Evolutionary conservation across 1,140 invertebrate genomes (phyloP).

Genomic region (Ladona fulva): DNA sequence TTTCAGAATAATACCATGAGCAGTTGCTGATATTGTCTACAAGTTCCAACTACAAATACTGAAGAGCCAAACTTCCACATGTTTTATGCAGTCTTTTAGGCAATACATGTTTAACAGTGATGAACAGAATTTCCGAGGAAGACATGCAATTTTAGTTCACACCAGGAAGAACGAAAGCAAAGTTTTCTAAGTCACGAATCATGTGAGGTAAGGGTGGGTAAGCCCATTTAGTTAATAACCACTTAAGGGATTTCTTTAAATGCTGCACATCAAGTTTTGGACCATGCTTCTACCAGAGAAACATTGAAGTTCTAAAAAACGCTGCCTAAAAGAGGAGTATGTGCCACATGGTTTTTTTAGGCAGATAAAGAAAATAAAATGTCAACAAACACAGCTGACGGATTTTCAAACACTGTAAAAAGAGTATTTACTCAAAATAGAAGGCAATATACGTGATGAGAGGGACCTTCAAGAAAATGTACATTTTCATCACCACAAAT

Average conservation of each 20-base stretch:
- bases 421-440: constrained; percentile 10
- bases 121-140: background rate
- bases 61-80: no score
- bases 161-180: background rate
- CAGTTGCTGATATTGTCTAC: no score
- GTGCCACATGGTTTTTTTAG: background rate
- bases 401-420: background rate
- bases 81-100: background rate
- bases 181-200: background rate
- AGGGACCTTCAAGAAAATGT: background rate
- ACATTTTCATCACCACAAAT: background rate
- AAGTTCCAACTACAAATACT: no score
- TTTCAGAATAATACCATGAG: no score
- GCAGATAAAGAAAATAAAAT: background rate
- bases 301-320: background rate
- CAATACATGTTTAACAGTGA: background rate
- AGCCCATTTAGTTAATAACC: no score
- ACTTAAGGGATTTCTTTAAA: constrained; percentile 6
- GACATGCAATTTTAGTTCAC: background rate
- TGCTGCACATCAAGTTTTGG: background rate
- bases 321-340: background rate
- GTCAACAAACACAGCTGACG: background rate
- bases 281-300: background rate
- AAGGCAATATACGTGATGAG: background rate
- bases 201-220: no score